Base-by-base conservation (phyloP, 2,113 vertebrate species). In the Probosciger aterrimus region DNA sequence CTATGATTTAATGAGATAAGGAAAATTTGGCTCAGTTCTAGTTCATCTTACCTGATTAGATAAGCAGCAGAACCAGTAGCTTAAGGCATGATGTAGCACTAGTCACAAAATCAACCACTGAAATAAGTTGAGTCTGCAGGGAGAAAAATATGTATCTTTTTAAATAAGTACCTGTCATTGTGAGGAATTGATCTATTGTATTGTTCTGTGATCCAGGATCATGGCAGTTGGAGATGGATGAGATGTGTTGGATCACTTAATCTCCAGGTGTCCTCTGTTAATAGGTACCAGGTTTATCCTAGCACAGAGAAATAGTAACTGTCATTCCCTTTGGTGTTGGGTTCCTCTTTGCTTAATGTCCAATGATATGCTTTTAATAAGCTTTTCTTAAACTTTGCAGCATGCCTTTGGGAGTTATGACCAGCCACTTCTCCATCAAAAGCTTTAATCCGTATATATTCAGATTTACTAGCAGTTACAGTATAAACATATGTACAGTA, bases 401-500 rank as follows among this genome's bases (percentile, higher is more conserved):
- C 25, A 57, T 80, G 49, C 46, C 15, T 52, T 47, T 31, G 15
- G 31, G 59, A 31, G 33, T 33, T 44, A 24, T 0, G 1, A 64
- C 59, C 44, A 10, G 35, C 18, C 20, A 1, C 1, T 41, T 63
- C 24, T 33, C 35, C 20, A 3, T 10, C n/a, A 4, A 5, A 33
- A 49, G 47, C 27, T 85, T 65, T 63, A 57, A 84, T 47, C 75
- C 10, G 44, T 20, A 0, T 24, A 7, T 6, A 24, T n/a, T 24
- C 10, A 27, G 23, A 5, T 41, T 37, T 39, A 6, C 18, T 24
- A 13, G 31, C 15, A 2, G 18, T 18, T 8, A 6, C 19, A 4
- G 11, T 8, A 22, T 14, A 27, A 49, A 13, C 24, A 3, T 9
- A 18, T 0, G 20, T 18, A 13, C 12, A 16, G 27, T 6, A 28